Percentiles rank a stretch among this genome's conserved stretches.
These are phyloP conservation scores for Acestrorhynchus altus DNA, from an alignment of 2,797 vertebrate genomes.

Conservation along the genomic window DNA sequence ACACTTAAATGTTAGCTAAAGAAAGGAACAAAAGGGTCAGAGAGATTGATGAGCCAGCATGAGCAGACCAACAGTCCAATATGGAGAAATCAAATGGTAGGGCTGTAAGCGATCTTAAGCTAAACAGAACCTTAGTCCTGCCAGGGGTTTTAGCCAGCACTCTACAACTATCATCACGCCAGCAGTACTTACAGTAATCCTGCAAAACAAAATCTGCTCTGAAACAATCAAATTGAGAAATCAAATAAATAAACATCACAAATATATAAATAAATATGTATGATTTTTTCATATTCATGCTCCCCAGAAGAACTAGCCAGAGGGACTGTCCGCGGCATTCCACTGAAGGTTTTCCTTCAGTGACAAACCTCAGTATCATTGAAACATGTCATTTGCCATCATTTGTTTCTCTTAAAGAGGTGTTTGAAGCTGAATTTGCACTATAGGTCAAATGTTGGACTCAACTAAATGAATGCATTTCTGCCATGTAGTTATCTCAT, in stretches of 20 bases:
- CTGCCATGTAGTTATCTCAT: too few relatives aligned
- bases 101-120: constrained; percentile 72
- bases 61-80: constrained; percentile 41
- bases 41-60: constrained; percentile 57
- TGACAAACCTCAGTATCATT: neutral
- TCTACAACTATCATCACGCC: constrained; percentile 28
- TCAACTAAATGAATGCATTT: too few relatives aligned
- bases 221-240: constrained; percentile 26
- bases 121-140: constrained; percentile 68
- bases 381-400: neutral
- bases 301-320: neutral
- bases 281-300: neutral
- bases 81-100: constrained; percentile 57
- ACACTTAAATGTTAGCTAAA: neutral
- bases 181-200: neutral
- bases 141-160: constrained; percentile 28
- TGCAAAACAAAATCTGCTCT: neutral
- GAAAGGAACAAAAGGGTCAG: constrained; percentile 37
- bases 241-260: neutral
- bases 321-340: neutral
- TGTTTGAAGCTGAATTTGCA: too few relatives aligned
- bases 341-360: neutral
- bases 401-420: too few relatives aligned
- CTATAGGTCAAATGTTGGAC: too few relatives aligned
- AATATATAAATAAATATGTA: neutral